Percentiles rank a stretch among this genome's conserved stretches.
These are phyloP conservation scores for Dermolepida albohirtum DNA, from an alignment of 2,888 invertebrate species.

Conservation along the genomic window DNA sequence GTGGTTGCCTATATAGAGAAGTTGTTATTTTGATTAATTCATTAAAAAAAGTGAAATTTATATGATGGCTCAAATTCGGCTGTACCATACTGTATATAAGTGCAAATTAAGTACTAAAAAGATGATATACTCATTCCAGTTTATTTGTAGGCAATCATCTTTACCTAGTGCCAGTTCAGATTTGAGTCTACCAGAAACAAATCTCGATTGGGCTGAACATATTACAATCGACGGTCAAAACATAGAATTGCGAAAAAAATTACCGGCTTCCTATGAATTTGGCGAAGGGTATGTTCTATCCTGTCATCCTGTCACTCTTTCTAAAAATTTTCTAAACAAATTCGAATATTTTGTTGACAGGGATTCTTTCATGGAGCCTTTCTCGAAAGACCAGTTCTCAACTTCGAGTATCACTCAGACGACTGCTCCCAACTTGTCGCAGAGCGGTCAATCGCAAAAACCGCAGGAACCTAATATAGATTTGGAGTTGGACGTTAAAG, in stretches of 20 bases:
- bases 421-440: constrained; percentile 43
- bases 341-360: not conserved
- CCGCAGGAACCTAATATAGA: constrained; percentile 92
- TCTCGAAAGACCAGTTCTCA: constrained; percentile 56
- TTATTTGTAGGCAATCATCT: constrained; percentile 75
- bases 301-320: too few species aligned
- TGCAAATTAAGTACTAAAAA: not conserved
- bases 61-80: too few species aligned
- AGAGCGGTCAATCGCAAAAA: constrained; percentile 67
- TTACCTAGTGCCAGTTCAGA: constrained; percentile 82
- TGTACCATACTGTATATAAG: not conserved
- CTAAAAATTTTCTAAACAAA: not conserved
- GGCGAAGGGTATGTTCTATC: constrained; percentile 53
- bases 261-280: constrained; percentile 60
- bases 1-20: too few species aligned
- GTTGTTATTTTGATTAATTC: too few species aligned
- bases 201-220: constrained; percentile 72
- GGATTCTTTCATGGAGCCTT: constrained; percentile 43
- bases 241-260: constrained; percentile 73
- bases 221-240: constrained; percentile 75
- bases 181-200: constrained; percentile 71
- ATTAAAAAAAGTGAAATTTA: too few species aligned
- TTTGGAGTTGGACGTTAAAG: constrained; percentile 95
- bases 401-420: constrained; percentile 47
- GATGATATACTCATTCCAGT: too few species aligned